phyloP scores from a whole-genome alignment of 2,797 vertebrate species.

The Botia kubotai region DNA sequence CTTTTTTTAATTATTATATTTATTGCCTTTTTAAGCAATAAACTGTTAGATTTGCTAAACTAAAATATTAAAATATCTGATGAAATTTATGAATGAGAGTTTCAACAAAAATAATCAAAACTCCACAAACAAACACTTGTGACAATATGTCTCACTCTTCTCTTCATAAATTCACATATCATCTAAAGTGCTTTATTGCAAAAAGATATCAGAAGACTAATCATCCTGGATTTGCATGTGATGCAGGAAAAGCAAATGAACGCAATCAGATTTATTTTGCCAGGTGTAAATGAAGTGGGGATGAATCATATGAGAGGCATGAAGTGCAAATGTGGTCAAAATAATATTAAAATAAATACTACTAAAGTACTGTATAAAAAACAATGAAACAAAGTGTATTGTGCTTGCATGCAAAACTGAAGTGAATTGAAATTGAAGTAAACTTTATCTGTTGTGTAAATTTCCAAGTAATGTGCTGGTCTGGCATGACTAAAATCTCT shows the following conservation, averaged over 20 bases:
- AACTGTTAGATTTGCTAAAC: too few relatives aligned
- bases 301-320: constrained; percentile 7
- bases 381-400: too few relatives aligned
- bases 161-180: background rate
- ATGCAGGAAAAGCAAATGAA: constrained; percentile 20
- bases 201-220: constrained; percentile 4
- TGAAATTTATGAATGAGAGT: too few relatives aligned
- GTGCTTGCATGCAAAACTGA: too few relatives aligned
- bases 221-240: constrained; percentile 20
- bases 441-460: too few relatives aligned
- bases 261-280: constrained; percentile 22
- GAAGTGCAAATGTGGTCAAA: constrained; percentile 6
- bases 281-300: constrained; percentile 14
- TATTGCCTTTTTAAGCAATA: too few relatives aligned
- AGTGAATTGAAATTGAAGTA: too few relatives aligned
- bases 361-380: background rate
- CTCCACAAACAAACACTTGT: background rate
- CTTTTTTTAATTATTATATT: too few relatives aligned
- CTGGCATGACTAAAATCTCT: too few relatives aligned
- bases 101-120: too few relatives aligned
- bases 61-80: too few relatives aligned
- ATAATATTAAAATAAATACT: constrained; percentile 5
- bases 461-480: too few relatives aligned
- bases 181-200: constrained; percentile 14
- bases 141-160: background rate